Conservation (phyloP, 2,113 vertebrate genomes). For the Oxyruncus cristatus region DNA sequence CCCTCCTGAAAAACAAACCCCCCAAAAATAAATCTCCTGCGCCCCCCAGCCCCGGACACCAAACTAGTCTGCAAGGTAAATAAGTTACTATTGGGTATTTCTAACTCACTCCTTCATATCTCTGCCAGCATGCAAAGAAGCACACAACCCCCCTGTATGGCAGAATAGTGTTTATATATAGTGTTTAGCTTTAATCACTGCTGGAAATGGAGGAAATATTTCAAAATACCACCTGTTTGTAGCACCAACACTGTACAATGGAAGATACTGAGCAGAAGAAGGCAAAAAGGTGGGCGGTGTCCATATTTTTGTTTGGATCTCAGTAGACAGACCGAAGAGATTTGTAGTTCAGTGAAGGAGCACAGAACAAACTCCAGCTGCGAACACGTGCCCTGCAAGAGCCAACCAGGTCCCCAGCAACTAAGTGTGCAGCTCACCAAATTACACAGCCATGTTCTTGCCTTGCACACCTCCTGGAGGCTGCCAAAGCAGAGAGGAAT, state of each 20-base stretch:
- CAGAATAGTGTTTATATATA: not conserved
- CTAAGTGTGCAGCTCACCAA: not conserved
- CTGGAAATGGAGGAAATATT: not conserved
- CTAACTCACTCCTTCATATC: not conserved
- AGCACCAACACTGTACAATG: not conserved
- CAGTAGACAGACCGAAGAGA: not conserved
- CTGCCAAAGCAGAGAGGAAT: not conserved
- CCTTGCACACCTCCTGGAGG: not conserved
- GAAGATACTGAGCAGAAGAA: fast-evolving
- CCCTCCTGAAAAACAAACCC: not conserved
- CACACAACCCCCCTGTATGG: not conserved
- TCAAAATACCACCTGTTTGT: not conserved
- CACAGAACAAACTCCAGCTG: not conserved
- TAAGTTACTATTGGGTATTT: not conserved
- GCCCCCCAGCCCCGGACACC: not conserved
- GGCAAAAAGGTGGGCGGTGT: fast-evolving
- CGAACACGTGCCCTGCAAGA: not conserved
- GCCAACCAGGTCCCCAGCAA: not conserved
- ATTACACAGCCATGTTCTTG: not conserved
- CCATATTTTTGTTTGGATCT: not conserved
- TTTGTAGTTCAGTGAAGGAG: not conserved
- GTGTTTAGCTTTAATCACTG: not conserved
- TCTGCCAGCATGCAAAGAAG: not conserved
- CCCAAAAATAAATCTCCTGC: not conserved
- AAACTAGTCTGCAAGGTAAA: not conserved